Base-by-base conservation (phyloP, 2,113 vertebrate genomes). In the Recurvirostra avosetta region DNA sequence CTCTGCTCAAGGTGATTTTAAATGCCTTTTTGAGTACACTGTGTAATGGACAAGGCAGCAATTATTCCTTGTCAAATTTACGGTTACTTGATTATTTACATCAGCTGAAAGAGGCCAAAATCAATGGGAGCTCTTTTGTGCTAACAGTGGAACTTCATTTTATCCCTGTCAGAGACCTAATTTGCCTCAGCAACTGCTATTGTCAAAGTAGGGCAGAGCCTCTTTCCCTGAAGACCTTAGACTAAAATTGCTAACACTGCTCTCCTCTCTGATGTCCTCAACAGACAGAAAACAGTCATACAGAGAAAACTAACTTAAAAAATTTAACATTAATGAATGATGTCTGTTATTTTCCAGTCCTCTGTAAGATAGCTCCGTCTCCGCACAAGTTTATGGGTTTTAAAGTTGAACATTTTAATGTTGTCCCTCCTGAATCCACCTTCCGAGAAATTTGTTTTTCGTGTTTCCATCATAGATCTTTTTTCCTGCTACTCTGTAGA, bases 11-110 rank as follows among this genome's bases (percentile, higher is more conserved):
- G 97, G 97, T 96, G 95, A 90, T 94, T 96, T 94, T 91, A 96
- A 97, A 96, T 96, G 71, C 41, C 32, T 93, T 96, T 96, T 95
- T 86, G 49, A 88, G 55, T 83, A 92, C 53, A 19, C 56, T 27
- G 7, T n/a, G 67, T 86, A 94, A 86, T 70, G 58, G 84, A 87
- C 58, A 79, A 85, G 66, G 27, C 50, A 95, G 75, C 87, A 95
- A 92, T 96, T 95, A 90, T 86, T 96, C n/a, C 32, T 91, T 95
- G 86, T 74, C 80, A 40, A 93, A 91, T 94, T 97, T 96, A 58
- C 96, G 77, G 86, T 88, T 96, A 92, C 72, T 90, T 95, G 88
- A 63, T 95, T 97, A 94, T 96, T 97, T 97, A 93, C 76, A 86
- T 93, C 79, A 89, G 80, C 49, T 92, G 40, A 74, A 88, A 91